Evolutionary conservation across 2,888 invertebrate species (phyloP), one percentile per base, ranked within the genome.

Genomic region (Eumacrocentrus americanus): DNA sequence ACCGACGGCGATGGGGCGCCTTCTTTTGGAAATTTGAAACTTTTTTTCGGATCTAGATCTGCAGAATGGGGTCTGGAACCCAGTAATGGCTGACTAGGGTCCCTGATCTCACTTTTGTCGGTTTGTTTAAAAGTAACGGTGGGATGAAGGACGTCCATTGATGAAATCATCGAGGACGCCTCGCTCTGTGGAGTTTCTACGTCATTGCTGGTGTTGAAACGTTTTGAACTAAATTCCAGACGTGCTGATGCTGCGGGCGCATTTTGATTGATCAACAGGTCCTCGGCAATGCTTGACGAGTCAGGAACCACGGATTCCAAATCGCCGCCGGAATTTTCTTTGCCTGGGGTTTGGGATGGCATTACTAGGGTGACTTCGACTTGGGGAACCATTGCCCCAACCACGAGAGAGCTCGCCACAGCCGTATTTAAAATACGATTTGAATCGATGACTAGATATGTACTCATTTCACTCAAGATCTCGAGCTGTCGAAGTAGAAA

Each of bases 361-460:
- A 94, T 91, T 63, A 95, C 91, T 70, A 95, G 86, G 0, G 94
- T 95, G 60, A 95, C 83, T 81, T 95, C 95, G 44, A 92, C 85
- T 76, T 95, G 94, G 12, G 94, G 94, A 60, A 95, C 85, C 65
- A 92, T 86, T 62, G 92, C 86, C 2, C 93, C 94, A 55, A 92
- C 82, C 23, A 89, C 88, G 67, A 93, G 81, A 3, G 88, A 86
- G 62, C 80, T 75, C 78, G 84, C 73, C 18, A 73, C 51, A 69
- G 83, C 82, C 67, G 85, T 84, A 76, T 87, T 84, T 67, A 87
- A 78, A 71, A 92, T 90, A 62, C 89, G 83, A 65, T 88, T 88
- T 0, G 91, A 89, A 76, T 94, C 94, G 61, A 92, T 84, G 1
- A 90, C 86, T 37, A 94, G 81, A 82, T 91, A 93, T 9, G 91